Evolutionary conservation across 2,888 invertebrate species (phyloP), one percentile per base, ranked within the genome.

Genomic region (Andrena flavipes): DNA sequence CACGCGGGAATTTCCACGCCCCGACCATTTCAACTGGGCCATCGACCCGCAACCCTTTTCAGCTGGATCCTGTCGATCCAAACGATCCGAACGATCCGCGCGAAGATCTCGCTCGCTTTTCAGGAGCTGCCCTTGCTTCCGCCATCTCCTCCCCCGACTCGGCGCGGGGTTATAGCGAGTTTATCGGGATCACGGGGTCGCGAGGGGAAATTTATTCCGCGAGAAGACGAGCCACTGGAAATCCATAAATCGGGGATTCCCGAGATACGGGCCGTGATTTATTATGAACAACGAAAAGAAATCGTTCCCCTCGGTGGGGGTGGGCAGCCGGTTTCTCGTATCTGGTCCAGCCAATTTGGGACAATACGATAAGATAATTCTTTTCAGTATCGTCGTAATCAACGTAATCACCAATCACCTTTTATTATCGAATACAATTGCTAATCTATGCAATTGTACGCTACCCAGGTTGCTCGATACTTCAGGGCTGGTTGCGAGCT

Each of bases 211-310:
- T 81, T 81, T 81, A 81, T 80, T 80, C 80, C 65, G 54, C 65
- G 80, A 62, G 23, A 80, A 80, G 74, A 80, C 80, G 80, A 81
- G 76, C 65, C 81, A 65, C 73, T 80, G 81, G 82, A 67, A 81
- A 76, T 82, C 76, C 81, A 82, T 81, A 81, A 81, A 81, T 76
- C 76, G 81, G 4, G 75, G 69, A 80, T 75, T 62, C 26, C 54
- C 69, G 64, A 59, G 82, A 71, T 81, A 81, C 76, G 70, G 6
- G 7, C 8, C 49, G 49, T 82, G 82, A 82, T 75, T 81, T 82
- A 82, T 67, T 56, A 62, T 35, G 75, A 76, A 54, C 68, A 70
- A 30, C 49, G 62, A 26, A 29, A 71, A 76, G 77, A 68, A 76
- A 76, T 35, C 42, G 62, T 59, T 62, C 7, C 30, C 29, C 16